These are phyloP conservation scores for Mythimna albipuncta DNA, from an alignment of 2,888 invertebrate species.

Conservation along the genomic window DNA sequence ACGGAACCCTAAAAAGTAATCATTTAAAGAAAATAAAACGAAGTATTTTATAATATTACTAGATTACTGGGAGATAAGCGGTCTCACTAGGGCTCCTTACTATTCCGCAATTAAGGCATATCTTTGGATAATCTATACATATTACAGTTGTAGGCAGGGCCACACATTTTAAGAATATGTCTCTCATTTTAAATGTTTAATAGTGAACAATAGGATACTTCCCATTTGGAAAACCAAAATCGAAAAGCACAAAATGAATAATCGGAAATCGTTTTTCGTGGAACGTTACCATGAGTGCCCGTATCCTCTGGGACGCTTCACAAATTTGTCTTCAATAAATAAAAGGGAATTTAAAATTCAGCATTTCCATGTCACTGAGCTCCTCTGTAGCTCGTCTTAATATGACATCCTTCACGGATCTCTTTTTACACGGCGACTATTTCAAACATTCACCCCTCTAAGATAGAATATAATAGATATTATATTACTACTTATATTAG, in stretches of 20 bases:
- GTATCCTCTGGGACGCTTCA: background rate
- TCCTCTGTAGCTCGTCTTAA: conserved; percentile 19
- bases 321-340: conserved; percentile 29
- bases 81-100: too few relatives aligned
- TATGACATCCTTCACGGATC: conserved; percentile 22
- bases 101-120: too few relatives aligned
- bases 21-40: too few relatives aligned
- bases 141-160: too few relatives aligned
- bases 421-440: conserved; percentile 5
- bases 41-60: too few relatives aligned
- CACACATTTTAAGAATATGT: too few relatives aligned
- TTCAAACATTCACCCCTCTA: conserved; percentile 4
- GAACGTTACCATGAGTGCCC: background rate
- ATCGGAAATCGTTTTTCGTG: background rate
- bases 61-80: too few relatives aligned
- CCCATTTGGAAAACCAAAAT: too few relatives aligned
- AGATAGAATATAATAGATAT: background rate
- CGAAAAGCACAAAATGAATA: background rate
- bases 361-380: conserved; percentile 13
- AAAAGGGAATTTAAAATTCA: conserved; percentile 37
- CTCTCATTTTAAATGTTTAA: too few relatives aligned
- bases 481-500: too few relatives aligned
- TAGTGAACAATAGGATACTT: background rate
- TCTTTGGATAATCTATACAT: too few relatives aligned
- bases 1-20: too few relatives aligned